Conservation (phyloP, 2,797 vertebrate species). For the Lacerta agilis region DNA sequence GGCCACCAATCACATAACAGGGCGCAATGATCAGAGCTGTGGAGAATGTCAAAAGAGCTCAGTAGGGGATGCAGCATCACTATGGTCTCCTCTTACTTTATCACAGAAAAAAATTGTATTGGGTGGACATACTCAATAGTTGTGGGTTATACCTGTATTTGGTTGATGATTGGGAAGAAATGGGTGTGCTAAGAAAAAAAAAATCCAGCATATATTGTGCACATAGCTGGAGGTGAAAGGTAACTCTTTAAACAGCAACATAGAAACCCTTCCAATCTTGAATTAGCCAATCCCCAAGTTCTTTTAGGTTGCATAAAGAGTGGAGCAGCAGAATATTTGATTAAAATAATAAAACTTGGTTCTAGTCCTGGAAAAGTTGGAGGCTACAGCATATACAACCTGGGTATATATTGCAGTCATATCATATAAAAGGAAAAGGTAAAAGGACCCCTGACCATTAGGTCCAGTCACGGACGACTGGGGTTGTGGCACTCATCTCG, state of each 20-base stretch:
- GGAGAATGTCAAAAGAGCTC: neutral
- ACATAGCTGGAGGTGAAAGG: neutral
- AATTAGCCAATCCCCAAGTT: neutral
- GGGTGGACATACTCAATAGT: neutral
- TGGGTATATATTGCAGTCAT: neutral
- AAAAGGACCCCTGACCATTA: too few relatives aligned
- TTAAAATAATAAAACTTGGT: neutral
- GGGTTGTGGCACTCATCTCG: too few relatives aligned
- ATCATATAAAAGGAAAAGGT: neutral
- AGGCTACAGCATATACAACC: neutral
- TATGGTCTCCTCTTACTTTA: neutral
- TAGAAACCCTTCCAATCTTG: neutral
- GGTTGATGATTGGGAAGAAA: neutral
- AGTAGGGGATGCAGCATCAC: neutral
- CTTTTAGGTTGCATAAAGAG: neutral
- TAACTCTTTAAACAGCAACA: neutral
- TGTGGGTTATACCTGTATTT: neutral
- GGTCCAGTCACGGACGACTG: too few relatives aligned
- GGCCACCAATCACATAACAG: too few relatives aligned
- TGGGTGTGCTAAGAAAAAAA: neutral
- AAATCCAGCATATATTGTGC: neutral
- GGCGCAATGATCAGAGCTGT: too few relatives aligned
- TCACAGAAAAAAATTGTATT: neutral
- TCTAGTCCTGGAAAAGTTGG: neutral
- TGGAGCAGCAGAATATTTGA: neutral